Evolutionary conservation across 2,797 vertebrate species (phyloP), one percentile per base, ranked within the genome.

Genomic region (Intellagama lesueurii): DNA sequence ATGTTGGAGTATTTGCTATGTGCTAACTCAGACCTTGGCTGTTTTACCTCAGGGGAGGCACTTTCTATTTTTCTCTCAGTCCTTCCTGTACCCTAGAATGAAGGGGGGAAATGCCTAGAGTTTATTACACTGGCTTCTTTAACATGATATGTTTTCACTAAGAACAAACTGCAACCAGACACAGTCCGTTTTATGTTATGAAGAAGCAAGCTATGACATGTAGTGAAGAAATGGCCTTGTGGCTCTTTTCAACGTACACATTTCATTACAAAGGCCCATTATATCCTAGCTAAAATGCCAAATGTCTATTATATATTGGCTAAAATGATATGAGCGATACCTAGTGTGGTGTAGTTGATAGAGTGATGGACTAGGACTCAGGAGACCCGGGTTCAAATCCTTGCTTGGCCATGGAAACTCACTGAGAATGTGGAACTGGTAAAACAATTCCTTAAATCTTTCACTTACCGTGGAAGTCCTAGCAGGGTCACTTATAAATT

Each of bases 1-100:
- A 77, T 14, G 17, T 80, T 56, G 17, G 22, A 78, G 60, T 79
- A 87, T 87, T 52, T 86, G 77, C 81, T 73, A 81, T 85, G 81
- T 88, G 83, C 86, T 73, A 52, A 64, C 28, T 75, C 85, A 78
- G 52, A 52, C 72, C 44, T 32, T 81, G 60, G 68, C 78, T 35
- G 28, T 78, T 49, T 44, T 56, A 30, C 66, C 19, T 52, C 32
- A 17, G 35, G 44, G 78, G 77, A 83, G 26, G 30, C 5, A 4
- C 69, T 32, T 64, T 28, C 56, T 68, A 16, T 24, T 14, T 32
- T 17, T 56, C 68, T 47, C 9, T 9, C 40, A 49, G 22, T 4
- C 44, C 83, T 72, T 4, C 68, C 68, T 81, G 60, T 22, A 66
- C 76, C n/a, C 52, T 85, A 79, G 69, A 79, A 4, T 49, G 77